Evolutionary conservation across 1,140 invertebrate species (phyloP), one percentile per base, ranked within the genome.

Genomic region (Listronotus oregonensis): DNA sequence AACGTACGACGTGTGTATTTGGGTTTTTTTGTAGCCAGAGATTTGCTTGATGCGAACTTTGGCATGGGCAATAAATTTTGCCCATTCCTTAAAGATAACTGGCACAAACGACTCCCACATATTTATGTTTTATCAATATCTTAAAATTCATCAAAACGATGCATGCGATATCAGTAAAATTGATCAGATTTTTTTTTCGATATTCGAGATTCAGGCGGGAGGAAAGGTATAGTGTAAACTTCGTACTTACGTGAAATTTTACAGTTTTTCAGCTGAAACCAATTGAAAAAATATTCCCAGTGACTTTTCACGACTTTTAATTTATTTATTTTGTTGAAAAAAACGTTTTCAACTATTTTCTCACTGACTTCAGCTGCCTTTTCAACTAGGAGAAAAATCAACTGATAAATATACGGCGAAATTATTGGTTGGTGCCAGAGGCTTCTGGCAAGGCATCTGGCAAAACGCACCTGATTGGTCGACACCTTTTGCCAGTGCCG

Each of bases 231-330:
- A 44, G 37, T 9, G 47, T 42, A 18, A 47, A 62, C 39, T 10
- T 12, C 8, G 59, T 69, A 77, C 76, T 77, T 72, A 77, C 76
- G 75, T 77, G 73, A 74, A 75, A 75, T 77, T 77, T 75, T 72
- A 71, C 44, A 67, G 42, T 65, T 67, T 60, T 51, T 55, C 59
- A 39, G 32, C 43, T 34, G 50, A 71, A 66, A 68, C 65, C 61
- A 43, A 66, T 54, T 54, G 63, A 67, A 71, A 71, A 70, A 73
- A 66, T 56, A 40, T 64, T 43, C 62, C 50, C 44, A 47, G 63
- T 71, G 64, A 70, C 66, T 72, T 72, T 64, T 68, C 52, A 67
- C 68, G 62, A 65, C 71, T 66, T 67, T 58, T 42, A 71, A 65
- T 67, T 73, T 72, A 69, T 65, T 66, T 68, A 64, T 74, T 68